Evolutionary conservation across 2,888 invertebrate species (phyloP), one percentile per base, ranked within the genome.

Genomic region (Scelioninae gen. 1): DNA sequence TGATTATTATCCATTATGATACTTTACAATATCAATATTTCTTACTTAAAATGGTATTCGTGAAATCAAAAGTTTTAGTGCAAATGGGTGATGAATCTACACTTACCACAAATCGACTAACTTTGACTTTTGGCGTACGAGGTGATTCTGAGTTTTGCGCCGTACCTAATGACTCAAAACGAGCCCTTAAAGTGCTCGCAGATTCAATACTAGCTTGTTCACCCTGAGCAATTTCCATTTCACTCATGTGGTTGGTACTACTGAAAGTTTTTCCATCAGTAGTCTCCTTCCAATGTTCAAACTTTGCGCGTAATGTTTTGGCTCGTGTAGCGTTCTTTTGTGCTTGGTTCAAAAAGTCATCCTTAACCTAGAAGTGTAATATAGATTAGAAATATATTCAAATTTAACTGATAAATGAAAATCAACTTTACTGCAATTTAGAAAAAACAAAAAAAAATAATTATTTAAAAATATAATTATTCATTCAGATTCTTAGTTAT

Each of bases 51-150:
- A 23, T 23, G 1, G 23, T 23, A 23, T 23, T 23, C 23, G 23
- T 23, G 4, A 23, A 23, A 23, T 23, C 4, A 1, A 23, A 23
- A 23, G 1, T 23, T 23, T 23, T 2, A 23, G 4, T 4, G 23
- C 23, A 23, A 23, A 23, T 2, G 4, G 4, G 23, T 23, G 4
- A 23, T 23, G 1, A 23, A 23, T 4, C 4, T 23, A 51, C 3
- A 95, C 97, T 96, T 93, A 97, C 97, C 95, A 98, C 97, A 94
- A 98, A 98, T 94, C 98, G 94, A 92, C 97, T 97, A 87, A 98
- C 97, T 94, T 96, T 96, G 82, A 95, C 94, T 88, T 92, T 92
- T 66, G 89, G 86, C 60, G 91, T 86, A 84, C 94, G 93, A 29
- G 94, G 93, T 62, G 93, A 93, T 82, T 94, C 93, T 76, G 93